These are phyloP conservation scores for Neuroterus valhalla DNA, from an alignment of 1,140 invertebrate genomes.

Conservation along the genomic window DNA sequence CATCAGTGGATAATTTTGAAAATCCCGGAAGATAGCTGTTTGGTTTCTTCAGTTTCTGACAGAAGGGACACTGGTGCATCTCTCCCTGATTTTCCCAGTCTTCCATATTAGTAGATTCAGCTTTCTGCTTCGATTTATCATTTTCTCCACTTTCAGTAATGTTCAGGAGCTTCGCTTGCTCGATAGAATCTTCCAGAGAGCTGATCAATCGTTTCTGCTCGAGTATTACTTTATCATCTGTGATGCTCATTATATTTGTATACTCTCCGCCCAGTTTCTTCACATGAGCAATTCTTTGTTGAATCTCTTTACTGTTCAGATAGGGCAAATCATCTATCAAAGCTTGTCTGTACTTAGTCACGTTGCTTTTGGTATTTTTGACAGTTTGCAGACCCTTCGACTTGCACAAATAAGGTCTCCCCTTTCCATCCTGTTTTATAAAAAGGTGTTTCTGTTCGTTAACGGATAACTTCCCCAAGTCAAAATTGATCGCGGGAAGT, in stretches of 20 bases:
- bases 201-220: slow-evolving; percentile 50
- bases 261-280: slow-evolving; percentile 44
- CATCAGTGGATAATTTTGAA: slow-evolving; percentile 49
- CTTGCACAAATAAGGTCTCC: background rate
- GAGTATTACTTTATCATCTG: slow-evolving; percentile 36
- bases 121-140: slow-evolving; percentile 36
- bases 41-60: slow-evolving; percentile 58
- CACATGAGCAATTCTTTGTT: slow-evolving; percentile 52
- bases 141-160: background rate
- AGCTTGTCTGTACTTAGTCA: slow-evolving; percentile 44
- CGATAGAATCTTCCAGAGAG: slow-evolving; percentile 43
- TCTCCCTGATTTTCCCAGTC: slow-evolving; percentile 41
- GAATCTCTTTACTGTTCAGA: slow-evolving; percentile 47
- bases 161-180: slow-evolving; percentile 28
- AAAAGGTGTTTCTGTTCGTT: background rate
- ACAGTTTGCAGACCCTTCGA: background rate
- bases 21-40: slow-evolving; percentile 62
- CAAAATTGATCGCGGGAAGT: background rate
- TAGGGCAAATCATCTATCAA: slow-evolving; percentile 55
- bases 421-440: background rate
- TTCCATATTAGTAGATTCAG: background rate
- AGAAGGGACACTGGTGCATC: slow-evolving; percentile 54
- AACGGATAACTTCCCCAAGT: background rate
- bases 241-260: slow-evolving; percentile 42
- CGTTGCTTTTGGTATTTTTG: background rate